phyloP scores from a whole-genome alignment of 2,113 vertebrate genomes.

The Cercopithecus mona region DNA sequence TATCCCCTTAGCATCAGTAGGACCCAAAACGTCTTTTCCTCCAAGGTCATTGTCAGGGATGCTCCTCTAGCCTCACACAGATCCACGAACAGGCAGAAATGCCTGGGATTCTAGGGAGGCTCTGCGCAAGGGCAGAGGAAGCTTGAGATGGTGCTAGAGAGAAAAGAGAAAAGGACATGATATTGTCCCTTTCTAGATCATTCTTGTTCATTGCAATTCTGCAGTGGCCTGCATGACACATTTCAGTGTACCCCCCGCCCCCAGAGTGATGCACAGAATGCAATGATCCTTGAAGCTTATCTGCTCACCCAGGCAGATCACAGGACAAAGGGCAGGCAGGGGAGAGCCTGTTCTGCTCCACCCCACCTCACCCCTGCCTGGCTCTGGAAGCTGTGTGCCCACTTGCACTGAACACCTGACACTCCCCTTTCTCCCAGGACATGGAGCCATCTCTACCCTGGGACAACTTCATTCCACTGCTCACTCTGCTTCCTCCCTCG shows the following conservation, averaged over 20 bases:
- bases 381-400: not conserved
- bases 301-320: not conserved
- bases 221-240: not conserved
- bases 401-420: not conserved
- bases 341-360: not conserved
- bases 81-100: not conserved
- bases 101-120: not conserved
- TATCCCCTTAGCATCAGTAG: not conserved
- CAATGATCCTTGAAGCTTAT: not conserved
- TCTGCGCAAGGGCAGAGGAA: not conserved
- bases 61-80: not conserved
- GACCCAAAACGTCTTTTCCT: not conserved
- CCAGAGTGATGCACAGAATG: not conserved
- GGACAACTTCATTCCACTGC: not conserved
- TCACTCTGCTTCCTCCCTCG: not conserved
- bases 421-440: not conserved
- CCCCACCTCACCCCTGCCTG: not conserved
- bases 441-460: not conserved
- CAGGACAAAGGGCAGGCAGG: not conserved
- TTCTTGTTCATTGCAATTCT: not conserved
- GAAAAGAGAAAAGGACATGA: not conserved
- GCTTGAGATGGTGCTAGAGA: not conserved
- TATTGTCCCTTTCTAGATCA: not conserved
- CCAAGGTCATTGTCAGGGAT: not conserved
- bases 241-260: not conserved